Percentiles rank a stretch among this genome's conserved stretches.
Evolutionary conservation across 2,113 vertebrate genomes (phyloP).

Genomic region (Notiomystis cincta): DNA sequence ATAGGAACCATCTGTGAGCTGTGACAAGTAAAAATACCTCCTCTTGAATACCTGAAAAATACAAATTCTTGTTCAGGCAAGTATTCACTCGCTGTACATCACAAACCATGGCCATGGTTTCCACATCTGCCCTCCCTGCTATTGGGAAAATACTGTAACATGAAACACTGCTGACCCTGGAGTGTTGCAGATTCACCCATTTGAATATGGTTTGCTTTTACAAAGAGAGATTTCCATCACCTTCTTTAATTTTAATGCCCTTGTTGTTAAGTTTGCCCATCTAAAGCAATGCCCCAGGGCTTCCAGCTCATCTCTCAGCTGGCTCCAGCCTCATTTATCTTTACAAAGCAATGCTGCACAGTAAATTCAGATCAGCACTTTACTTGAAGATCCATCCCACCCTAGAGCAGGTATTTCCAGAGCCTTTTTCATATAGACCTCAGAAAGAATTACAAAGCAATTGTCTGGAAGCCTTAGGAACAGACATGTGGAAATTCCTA

Average conservation of each 20-base stretch:
- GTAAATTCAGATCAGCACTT: neutral
- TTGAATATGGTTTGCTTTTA: neutral
- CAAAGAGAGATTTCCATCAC: neutral
- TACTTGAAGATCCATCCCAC: neutral
- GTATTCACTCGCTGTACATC: neutral
- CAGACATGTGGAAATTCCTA: neutral
- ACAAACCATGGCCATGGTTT: neutral
- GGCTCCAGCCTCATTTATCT: neutral
- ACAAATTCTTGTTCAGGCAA: neutral
- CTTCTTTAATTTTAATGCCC: neutral
- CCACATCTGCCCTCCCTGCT: neutral
- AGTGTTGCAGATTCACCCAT: neutral
- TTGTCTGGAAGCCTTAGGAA: neutral
- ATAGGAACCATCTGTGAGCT: conserved; percentile 95
- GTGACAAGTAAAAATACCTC: conserved; percentile 94
- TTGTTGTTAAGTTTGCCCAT: neutral
- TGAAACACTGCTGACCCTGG: neutral
- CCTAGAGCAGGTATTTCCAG: neutral
- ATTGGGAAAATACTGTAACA: neutral
- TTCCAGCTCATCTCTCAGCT: neutral
- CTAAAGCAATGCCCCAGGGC: conserved; percentile 1
- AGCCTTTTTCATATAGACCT: neutral
- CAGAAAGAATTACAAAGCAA: neutral
- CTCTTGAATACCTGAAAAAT: conserved; percentile 89
- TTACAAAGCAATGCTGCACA: neutral